Evolutionary conservation across 2,888 invertebrate genomes (phyloP).

Genomic region (Cephonodes hylas): DNA sequence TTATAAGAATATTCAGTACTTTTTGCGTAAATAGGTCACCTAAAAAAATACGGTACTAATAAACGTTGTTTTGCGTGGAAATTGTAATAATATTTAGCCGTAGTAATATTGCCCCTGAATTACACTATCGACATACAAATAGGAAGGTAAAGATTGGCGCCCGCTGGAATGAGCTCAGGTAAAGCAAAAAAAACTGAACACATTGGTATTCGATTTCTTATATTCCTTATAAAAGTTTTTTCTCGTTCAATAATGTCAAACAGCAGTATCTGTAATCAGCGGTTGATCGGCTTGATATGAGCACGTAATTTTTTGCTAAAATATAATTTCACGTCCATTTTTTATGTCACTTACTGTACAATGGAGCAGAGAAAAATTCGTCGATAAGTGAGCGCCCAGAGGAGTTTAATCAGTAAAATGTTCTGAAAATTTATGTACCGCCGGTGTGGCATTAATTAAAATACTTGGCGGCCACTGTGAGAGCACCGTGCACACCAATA

Average conservation of each 20-base stretch:
- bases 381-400: slow-evolving; percentile 35
- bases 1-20: too few species aligned
- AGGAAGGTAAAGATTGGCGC: too few species aligned
- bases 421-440: slow-evolving; percentile 57
- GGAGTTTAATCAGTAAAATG: slow-evolving; percentile 57
- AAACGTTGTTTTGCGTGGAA: too few species aligned
- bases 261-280: background rate
- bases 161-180: too few species aligned
- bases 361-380: slow-evolving; percentile 20
- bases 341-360: slow-evolving; percentile 18
- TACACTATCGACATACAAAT: too few species aligned
- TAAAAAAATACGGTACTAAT: too few species aligned
- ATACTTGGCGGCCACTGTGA: slow-evolving; percentile 55
- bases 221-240: background rate
- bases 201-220: background rate
- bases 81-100: too few species aligned
- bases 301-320: background rate
- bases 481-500: slow-evolving; percentile 48
- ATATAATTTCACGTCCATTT: slow-evolving; percentile 2
- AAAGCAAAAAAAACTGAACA: too few species aligned
- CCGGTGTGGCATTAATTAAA: slow-evolving; percentile 69
- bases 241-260: background rate
- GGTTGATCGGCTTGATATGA: background rate
- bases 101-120: too few species aligned
- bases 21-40: too few species aligned